phyloP scores from a whole-genome alignment of 2,797 vertebrate genomes.

The Otolemur crassicaudatus region DNA sequence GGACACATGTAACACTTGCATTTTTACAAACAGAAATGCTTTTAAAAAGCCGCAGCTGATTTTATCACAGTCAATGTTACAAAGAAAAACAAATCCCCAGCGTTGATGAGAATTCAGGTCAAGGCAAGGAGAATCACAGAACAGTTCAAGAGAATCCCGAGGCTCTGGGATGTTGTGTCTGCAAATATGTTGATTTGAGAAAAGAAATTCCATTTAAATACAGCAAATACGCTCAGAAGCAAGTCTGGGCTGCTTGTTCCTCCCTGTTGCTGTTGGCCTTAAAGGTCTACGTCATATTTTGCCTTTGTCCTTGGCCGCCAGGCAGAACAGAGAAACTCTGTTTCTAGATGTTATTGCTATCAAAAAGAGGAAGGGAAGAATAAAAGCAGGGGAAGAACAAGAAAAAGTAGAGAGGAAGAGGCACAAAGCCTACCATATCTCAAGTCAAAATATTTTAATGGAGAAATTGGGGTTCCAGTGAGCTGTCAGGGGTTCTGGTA shows the following conservation, averaged over 20 bases:
- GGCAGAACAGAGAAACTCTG: conserved; percentile 67
- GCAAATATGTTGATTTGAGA: conserved; percentile 66
- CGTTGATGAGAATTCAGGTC: conserved; percentile 49
- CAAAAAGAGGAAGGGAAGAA: not conserved
- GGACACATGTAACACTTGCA: not conserved
- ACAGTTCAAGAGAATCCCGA: conserved; percentile 49
- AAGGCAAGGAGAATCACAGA: conserved; percentile 49
- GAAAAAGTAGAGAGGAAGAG: not conserved
- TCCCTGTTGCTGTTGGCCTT: conserved; percentile 74
- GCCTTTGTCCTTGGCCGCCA: conserved; percentile 74
- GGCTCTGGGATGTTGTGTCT: conserved; percentile 15
- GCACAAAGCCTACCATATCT: conserved; percentile 39
- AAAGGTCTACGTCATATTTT: conserved; percentile 82
- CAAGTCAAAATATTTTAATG: conserved; percentile 77
- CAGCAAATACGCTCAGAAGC: conserved; percentile 64
- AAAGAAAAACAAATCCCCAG: not conserved
- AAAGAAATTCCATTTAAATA: conserved; percentile 78
- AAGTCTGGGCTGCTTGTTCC: conserved; percentile 33
- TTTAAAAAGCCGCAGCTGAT: conserved; percentile 21
- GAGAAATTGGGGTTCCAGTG: conserved; percentile 37
- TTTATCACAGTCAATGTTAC: conserved; percentile 20
- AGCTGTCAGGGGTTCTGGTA: conserved; percentile 10
- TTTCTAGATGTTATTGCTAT: conserved; percentile 65
- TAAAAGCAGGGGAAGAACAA: conserved; percentile 38
- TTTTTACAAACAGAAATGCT: not conserved